A percentile compares a stretch with the other conserved stretches of the same genome.
Evolutionary conservation across 1,140 invertebrate species (phyloP).

Genomic region (Grapholita molesta): DNA sequence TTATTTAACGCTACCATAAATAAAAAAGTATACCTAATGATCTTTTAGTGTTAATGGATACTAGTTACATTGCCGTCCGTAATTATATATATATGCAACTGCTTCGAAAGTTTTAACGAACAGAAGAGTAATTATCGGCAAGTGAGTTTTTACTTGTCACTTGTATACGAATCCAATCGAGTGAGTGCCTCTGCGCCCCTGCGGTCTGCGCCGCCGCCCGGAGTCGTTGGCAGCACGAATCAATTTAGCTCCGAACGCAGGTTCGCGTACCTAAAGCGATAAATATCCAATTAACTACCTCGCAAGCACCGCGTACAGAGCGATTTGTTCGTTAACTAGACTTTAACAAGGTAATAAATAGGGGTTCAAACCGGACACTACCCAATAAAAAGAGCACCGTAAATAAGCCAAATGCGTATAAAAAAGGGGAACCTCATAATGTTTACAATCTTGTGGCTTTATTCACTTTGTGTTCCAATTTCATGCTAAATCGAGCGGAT

Average conservation of each 20-base stretch:
- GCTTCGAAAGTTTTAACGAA: background rate
- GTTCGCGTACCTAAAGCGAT: conserved; percentile 39
- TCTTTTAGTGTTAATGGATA: no score
- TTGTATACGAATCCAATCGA: conserved; percentile 37
- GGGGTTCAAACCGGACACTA: conserved; percentile 50
- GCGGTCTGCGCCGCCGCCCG: conserved; percentile 25
- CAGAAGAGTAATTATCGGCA: background rate
- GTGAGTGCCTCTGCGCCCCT: conserved; percentile 11
- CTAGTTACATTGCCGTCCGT: no score
- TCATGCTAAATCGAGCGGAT: conserved; percentile 77
- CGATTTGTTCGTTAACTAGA: conserved; percentile 66
- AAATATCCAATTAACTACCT: conserved; percentile 63
- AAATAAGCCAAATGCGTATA: conserved; percentile 71
- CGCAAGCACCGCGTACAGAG: conserved; percentile 44
- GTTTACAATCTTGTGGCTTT: conserved; percentile 77
- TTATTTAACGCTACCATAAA: no score
- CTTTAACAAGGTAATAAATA: conserved; percentile 75
- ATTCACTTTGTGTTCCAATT: conserved; percentile 78
- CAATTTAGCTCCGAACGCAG: conserved; percentile 47
- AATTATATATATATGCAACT: no score
- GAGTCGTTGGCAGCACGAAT: conserved; percentile 46
- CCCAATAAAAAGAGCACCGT: conserved; percentile 69
- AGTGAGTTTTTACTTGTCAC: conserved; percentile 28
- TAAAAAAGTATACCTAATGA: no score
- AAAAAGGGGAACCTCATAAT: conserved; percentile 75